These are phyloP conservation scores for Oasisia sp. DNA, from an alignment of 2,888 invertebrate species.

Conservation along the genomic window DNA sequence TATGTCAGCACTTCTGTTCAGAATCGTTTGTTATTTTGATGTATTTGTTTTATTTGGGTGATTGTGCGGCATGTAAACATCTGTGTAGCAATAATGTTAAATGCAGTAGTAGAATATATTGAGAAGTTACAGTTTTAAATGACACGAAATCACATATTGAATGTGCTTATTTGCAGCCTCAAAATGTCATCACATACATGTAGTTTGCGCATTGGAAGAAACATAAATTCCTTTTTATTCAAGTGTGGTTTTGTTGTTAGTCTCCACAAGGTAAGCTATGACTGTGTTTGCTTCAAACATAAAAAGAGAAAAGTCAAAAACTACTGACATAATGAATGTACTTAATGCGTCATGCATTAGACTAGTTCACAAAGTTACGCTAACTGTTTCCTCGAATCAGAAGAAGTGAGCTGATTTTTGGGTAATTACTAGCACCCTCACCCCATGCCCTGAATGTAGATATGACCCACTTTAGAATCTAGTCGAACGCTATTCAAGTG, in stretches of 20 bases:
- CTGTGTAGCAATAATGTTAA: no score
- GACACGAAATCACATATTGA: no score
- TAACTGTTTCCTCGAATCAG: neutral
- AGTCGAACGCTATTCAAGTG: neutral
- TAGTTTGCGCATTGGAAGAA: neutral
- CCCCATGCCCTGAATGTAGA: neutral
- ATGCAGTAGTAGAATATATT: no score
- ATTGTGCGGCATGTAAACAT: no score
- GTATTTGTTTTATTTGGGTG: no score
- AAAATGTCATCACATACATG: neutral
- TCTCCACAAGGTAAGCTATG: neutral
- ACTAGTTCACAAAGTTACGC: neutral
- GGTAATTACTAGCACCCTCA: neutral
- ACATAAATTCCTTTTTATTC: neutral
- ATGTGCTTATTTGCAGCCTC: neutral
- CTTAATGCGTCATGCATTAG: neutral
- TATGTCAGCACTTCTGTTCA: no score
- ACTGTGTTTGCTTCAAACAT: neutral
- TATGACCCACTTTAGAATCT: neutral
- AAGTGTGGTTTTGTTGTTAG: neutral
- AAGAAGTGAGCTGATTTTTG: neutral
- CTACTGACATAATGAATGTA: neutral
- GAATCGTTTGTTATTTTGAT: no score
- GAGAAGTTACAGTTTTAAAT: no score
- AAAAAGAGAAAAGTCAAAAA: neutral